Percentiles rank a stretch among this genome's conserved stretches.
These are phyloP conservation scores for Anabacerthia variegaticeps DNA, from an alignment of 2,797 vertebrate species.

Conservation along the genomic window DNA sequence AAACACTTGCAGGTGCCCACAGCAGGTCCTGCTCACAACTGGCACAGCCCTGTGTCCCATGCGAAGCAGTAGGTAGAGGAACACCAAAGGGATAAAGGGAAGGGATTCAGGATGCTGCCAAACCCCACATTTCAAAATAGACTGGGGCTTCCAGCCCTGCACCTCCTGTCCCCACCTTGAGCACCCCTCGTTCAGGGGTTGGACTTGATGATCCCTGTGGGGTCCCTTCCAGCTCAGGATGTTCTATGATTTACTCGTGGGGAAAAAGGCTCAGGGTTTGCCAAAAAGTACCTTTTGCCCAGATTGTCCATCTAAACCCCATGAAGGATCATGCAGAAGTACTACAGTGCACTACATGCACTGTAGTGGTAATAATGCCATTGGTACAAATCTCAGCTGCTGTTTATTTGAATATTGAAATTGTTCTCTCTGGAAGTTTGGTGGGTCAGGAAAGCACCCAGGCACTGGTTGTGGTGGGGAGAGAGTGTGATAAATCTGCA, in stretches of 20 bases:
- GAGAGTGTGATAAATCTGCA: accelerated
- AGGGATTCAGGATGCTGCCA: background rate
- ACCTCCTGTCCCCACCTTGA: background rate
- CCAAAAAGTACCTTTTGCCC: background rate
- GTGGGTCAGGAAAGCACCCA: background rate
- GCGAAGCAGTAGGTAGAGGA: too few species aligned
- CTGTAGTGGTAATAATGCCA: background rate
- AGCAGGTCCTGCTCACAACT: background rate
- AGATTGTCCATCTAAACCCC: background rate
- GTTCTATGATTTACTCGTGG: background rate
- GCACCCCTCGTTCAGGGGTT: background rate
- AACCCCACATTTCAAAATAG: background rate
- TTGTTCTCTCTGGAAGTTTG: background rate
- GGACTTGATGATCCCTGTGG: background rate
- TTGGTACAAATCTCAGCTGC: background rate
- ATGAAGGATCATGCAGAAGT: accelerated
- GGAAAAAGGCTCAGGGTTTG: background rate
- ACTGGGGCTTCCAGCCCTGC: background rate
- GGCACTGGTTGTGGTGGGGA: background rate
- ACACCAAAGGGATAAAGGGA: accelerated
- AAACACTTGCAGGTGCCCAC: background rate
- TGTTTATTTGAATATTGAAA: background rate
- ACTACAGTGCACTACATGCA: too few species aligned
- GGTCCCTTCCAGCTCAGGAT: background rate
- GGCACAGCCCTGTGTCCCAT: accelerated